These are phyloP conservation scores for Sander vitreus DNA, from an alignment of 2,113 vertebrate species.

Conservation along the genomic window DNA sequence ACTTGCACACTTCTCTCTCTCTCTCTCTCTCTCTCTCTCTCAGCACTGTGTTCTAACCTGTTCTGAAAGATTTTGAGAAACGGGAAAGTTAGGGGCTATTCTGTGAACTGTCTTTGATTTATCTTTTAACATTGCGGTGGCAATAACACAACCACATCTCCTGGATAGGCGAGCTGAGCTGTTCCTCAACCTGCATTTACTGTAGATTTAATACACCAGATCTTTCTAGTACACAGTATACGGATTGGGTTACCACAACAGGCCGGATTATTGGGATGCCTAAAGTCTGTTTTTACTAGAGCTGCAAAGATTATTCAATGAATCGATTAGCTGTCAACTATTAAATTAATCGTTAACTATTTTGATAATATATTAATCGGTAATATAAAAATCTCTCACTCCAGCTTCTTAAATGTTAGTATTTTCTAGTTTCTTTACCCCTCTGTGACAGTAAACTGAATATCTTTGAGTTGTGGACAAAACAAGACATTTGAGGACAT, in stretches of 20 bases:
- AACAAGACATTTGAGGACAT: too few species aligned
- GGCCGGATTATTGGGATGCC: conserved; percentile 6
- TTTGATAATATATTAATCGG: too few species aligned
- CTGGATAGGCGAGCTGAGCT: conserved; percentile 32
- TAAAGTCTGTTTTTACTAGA: conserved; percentile 26
- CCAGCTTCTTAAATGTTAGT: too few species aligned
- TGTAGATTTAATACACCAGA: conserved; percentile 12
- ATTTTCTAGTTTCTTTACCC: too few species aligned
- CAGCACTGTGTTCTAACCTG: conserved; percentile 37
- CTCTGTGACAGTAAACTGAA: too few species aligned
- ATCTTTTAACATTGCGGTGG: conserved; percentile 24
- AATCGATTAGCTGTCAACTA: too few species aligned
- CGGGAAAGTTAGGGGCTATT: conserved; percentile 45
- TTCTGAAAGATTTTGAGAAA: conserved; percentile 46
- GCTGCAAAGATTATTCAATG: too few species aligned
- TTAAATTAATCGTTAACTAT: too few species aligned
- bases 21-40: background rate
- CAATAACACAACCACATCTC: conserved; percentile 20
- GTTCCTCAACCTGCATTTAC: conserved; percentile 20
- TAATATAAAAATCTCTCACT: too few species aligned
- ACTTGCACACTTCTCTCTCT: conserved; percentile 39
- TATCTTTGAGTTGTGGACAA: too few species aligned
- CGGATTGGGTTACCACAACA: conserved; percentile 20
- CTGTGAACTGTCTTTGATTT: conserved; percentile 59
- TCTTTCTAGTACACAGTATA: background rate